Base-by-base conservation (phyloP, 2,888 invertebrate genomes). In the Orthonevra nobilis region DNA sequence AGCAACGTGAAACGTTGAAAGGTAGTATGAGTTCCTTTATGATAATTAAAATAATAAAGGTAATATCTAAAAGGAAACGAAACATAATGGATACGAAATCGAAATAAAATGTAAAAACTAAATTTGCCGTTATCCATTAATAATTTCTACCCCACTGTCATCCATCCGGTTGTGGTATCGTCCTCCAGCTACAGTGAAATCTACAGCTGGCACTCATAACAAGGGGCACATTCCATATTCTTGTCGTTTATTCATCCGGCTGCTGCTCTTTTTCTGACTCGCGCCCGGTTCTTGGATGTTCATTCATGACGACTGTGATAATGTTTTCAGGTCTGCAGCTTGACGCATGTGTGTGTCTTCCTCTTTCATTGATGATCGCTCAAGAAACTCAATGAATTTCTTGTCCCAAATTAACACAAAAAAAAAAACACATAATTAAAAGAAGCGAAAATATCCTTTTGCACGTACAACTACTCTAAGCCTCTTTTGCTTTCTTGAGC, bases 361-460 rank as follows among this genome's bases (percentile, higher is more conserved):
- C 63, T 63, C n/a, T 63, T 52, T 23, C 69, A 69, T 69, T 69
- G 69, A 69, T 69, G 69, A 68, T 30, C 40, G 50, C 40, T 30
- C 19, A 17, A 28, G 58, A 40, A 60, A 40, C 69, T 69, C 60
- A 69, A 50, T 69, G 60, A 60, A 60, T 23, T 42, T 42, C 12
- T 6, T 6, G 9, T 17, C n/a, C 38, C 17, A 38, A 38, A 38
- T 17, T 9, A 38, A 38, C 7, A 4, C 36, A 23, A 42, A 10
- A 23, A 10, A 5, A 42, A 23, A 3, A 40, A 38, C 3, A 40
- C 10, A 17, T 6, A 40, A 32, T 23, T 23, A 23, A 23, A 23
- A 23, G 3, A 23, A 23, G 5, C 23, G 5, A 23, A 23, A 23
- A 23, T 5, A 23, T 4, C 3, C 3, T 23, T 23, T 23, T 5